Evolutionary conservation across 2,888 invertebrate species (phyloP).

Genomic region (Apomyelois bistriatella): DNA sequence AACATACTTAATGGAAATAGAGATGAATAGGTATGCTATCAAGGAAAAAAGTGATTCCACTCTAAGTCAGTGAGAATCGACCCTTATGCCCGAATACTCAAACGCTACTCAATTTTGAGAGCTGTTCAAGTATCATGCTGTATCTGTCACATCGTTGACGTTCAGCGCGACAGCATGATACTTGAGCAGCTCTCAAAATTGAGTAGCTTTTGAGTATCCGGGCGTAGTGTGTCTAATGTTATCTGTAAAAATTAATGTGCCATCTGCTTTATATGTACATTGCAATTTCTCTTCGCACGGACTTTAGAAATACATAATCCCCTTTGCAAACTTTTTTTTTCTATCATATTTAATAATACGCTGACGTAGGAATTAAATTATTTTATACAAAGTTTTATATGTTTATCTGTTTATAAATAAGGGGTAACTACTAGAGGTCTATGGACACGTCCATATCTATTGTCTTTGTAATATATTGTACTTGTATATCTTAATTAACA

Average conservation of each 20-base stretch:
- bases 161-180: too few relatives aligned
- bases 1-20: too few relatives aligned
- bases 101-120: too few relatives aligned
- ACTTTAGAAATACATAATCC: slow-evolving; percentile 24
- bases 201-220: too few relatives aligned
- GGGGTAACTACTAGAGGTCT: slow-evolving; percentile 26
- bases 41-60: too few relatives aligned
- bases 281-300: slow-evolving; percentile 47
- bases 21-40: too few relatives aligned
- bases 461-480: slow-evolving; percentile 42
- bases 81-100: too few relatives aligned
- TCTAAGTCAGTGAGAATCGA: too few relatives aligned
- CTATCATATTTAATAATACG: background rate
- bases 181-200: too few relatives aligned
- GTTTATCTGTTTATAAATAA: slow-evolving; percentile 13
- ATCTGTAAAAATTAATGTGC: slow-evolving; percentile 65
- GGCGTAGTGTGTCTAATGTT: slow-evolving; percentile 37
- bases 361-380: background rate
- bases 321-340: background rate
- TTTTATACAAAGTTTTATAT: background rate
- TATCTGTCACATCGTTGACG: too few relatives aligned
- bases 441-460: slow-evolving; percentile 60
- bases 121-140: too few relatives aligned
- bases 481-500: slow-evolving; percentile 39
- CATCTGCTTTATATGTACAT: slow-evolving; percentile 72